phyloP scores from a whole-genome alignment of 2,113 vertebrate genomes.

The Spheniscus mendiculus region DNA sequence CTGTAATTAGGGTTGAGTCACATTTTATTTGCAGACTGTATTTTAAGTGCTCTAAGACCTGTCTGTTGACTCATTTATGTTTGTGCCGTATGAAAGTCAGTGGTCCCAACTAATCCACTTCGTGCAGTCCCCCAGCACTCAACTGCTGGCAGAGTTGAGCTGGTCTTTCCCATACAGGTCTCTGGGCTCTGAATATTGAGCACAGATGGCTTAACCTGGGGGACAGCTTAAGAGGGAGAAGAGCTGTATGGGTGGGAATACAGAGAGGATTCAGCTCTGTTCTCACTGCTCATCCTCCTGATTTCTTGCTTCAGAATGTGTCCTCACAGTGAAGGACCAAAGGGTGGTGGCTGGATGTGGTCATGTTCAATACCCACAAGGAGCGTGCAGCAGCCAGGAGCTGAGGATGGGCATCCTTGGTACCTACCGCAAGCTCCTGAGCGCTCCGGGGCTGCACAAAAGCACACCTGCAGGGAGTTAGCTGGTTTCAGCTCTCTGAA shows the following conservation, averaged over 20 bases:
- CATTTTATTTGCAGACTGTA: slow-evolving; percentile 9
- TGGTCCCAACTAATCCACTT: not conserved
- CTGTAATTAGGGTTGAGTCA: slow-evolving; percentile 10
- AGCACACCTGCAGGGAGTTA: not conserved
- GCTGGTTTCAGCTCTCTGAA: not conserved
- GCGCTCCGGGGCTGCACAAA: not conserved
- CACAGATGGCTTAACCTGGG: not conserved
- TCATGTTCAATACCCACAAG: not conserved
- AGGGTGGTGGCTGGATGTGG: not conserved
- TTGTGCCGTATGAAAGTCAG: not conserved
- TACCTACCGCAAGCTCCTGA: not conserved
- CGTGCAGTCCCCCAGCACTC: not conserved
- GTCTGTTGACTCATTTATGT: not conserved
- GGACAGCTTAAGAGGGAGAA: not conserved
- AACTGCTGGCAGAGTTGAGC: not conserved
- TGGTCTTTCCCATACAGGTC: not conserved
- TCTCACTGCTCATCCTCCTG: not conserved
- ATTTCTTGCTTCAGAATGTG: not conserved
- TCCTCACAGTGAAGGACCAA: not conserved
- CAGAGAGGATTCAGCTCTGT: not conserved
- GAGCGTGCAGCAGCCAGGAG: not conserved
- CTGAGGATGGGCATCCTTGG: not conserved
- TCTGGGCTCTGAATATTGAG: not conserved
- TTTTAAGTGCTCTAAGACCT: not conserved
- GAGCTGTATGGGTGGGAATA: not conserved